These are phyloP conservation scores for Agrotis puta DNA, from an alignment of 2,888 invertebrate genomes.

Conservation along the genomic window DNA sequence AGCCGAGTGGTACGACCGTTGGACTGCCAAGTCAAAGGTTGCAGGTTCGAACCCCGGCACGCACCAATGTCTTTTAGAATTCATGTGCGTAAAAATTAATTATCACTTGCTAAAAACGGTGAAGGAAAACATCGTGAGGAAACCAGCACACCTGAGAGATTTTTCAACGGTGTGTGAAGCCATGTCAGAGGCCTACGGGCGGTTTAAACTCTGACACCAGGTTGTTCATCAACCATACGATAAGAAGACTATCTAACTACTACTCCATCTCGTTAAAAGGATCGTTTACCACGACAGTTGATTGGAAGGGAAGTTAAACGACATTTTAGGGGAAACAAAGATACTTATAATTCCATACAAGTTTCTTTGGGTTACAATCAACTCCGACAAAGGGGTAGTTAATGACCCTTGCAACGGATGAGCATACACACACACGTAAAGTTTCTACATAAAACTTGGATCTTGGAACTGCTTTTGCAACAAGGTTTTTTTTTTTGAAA, in stretches of 20 bases:
- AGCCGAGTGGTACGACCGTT: too few relatives aligned
- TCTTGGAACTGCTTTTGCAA: neutral
- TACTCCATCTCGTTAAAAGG: neutral
- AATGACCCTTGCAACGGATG: conserved; percentile 42
- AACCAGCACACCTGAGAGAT: too few relatives aligned
- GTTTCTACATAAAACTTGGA: neutral
- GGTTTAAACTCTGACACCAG: too few relatives aligned
- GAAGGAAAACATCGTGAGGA: too few relatives aligned
- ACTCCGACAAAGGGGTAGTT: conserved; percentile 33
- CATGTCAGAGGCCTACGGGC: too few relatives aligned
- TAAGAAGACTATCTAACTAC: conserved; percentile 4
- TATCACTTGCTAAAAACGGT: too few relatives aligned
- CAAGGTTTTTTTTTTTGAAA: neutral
- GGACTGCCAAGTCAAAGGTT: too few relatives aligned
- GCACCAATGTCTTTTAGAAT: too few relatives aligned
- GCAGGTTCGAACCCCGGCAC: too few relatives aligned
- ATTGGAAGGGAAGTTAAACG: conserved; percentile 7
- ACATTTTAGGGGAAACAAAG: conserved; percentile 11
- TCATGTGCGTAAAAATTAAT: too few relatives aligned
- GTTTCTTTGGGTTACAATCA: conserved; percentile 23
- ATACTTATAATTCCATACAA: conserved; percentile 28
- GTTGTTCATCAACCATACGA: too few relatives aligned
- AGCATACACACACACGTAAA: neutral
- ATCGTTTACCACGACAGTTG: neutral
- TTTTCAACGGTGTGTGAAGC: too few relatives aligned